These are phyloP conservation scores for Oxytorus armatus DNA, from an alignment of 2,888 invertebrate genomes.

Conservation along the genomic window DNA sequence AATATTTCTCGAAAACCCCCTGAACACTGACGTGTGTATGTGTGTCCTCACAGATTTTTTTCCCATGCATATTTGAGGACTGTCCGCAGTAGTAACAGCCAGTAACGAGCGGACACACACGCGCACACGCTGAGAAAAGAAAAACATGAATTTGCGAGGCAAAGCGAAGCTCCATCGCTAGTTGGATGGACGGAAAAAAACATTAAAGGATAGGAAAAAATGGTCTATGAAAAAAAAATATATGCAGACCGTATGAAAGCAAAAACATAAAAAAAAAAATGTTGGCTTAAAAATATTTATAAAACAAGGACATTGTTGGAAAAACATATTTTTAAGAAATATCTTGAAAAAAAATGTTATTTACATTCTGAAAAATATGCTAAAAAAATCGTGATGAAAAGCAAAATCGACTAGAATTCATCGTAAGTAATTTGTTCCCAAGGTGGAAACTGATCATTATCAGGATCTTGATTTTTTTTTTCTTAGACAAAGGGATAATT, in stretches of 20 bases:
- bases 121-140: neutral
- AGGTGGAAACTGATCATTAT: slow-evolving; percentile 25
- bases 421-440: slow-evolving; percentile 43
- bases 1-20: slow-evolving; percentile 46
- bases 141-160: slow-evolving; percentile 56
- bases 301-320: no score
- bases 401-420: slow-evolving; percentile 15
- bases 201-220: neutral
- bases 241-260: no score
- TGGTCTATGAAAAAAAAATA: slow-evolving; percentile 15
- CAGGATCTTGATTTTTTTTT: slow-evolving; percentile 20
- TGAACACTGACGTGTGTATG: slow-evolving; percentile 11
- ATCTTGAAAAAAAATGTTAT: neutral
- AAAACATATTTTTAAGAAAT: no score
- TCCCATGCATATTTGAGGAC: no score
- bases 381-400: neutral
- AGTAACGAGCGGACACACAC: slow-evolving; percentile 23
- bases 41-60: slow-evolving; percentile 12
- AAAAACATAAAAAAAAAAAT: neutral
- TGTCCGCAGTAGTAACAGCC: slow-evolving; percentile 26
- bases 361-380: no score
- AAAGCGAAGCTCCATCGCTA: slow-evolving; percentile 51
- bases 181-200: slow-evolving; percentile 25
- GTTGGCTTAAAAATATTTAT: neutral
- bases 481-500: slow-evolving; percentile 5